A percentile compares a stretch with the other conserved stretches of the same genome.
phyloP scores from a whole-genome alignment of 2,113 vertebrate species.

The Rhombomys opimus region DNA sequence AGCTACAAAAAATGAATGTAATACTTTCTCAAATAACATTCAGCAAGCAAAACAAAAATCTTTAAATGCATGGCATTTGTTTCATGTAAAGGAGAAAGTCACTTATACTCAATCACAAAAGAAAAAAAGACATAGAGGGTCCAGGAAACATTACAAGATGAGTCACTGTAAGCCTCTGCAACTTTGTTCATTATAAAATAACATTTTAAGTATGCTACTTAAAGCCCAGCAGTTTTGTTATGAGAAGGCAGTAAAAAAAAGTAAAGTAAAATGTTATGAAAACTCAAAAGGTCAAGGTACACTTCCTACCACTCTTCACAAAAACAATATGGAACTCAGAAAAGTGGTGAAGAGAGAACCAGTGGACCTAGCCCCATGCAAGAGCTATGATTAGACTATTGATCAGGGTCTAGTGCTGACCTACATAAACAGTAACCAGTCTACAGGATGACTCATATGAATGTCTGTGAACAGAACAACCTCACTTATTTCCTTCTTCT shows the following conservation, averaged over 20 bases:
- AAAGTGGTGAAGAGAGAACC: conserved; percentile 55
- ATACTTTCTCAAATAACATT: conserved; percentile 44
- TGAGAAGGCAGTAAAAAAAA: conserved; percentile 56
- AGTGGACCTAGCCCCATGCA: conserved; percentile 37
- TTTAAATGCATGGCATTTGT: conserved; percentile 41
- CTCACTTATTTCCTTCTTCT: conserved; percentile 49
- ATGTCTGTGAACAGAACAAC: conserved; percentile 24
- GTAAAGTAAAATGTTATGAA: conserved; percentile 66
- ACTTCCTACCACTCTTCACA: conserved; percentile 63
- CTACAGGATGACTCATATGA: conserved; percentile 67
- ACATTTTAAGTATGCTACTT: conserved; percentile 70
- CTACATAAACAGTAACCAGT: conserved; percentile 73
- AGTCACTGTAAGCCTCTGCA: conserved; percentile 64
- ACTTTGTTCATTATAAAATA: conserved; percentile 71
- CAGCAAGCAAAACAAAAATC: conserved; percentile 54
- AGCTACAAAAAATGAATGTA: conserved; percentile 13
- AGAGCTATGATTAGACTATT: conserved; percentile 75
- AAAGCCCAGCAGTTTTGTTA: conserved; percentile 56
- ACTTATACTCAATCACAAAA: conserved; percentile 4
- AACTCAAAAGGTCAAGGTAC: conserved; percentile 75
- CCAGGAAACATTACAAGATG: conserved; percentile 61
- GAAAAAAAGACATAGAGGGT: not conserved
- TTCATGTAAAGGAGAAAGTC: conserved; percentile 37
- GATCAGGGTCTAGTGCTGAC: conserved; percentile 73
- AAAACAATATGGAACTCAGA: conserved; percentile 56